phyloP scores from a whole-genome alignment of 2,797 vertebrate species.

The Scleropages formosus region DNA sequence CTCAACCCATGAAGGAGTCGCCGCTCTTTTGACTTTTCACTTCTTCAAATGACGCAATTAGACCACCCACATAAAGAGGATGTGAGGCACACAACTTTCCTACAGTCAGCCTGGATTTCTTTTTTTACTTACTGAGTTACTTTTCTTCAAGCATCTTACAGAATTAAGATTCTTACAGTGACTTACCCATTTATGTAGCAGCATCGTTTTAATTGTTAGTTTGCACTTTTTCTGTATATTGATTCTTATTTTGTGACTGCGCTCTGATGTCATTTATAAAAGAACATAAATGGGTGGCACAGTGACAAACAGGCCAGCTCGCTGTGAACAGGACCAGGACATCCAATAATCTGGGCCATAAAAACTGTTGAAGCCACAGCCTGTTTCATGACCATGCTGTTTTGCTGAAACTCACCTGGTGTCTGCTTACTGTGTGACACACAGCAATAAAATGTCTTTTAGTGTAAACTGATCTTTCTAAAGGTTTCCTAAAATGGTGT shows the following conservation, averaged over 20 bases:
- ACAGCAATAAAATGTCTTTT: neutral
- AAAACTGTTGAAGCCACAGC: neutral
- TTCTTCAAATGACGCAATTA: slow-evolving; percentile 6
- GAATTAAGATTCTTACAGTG: no score
- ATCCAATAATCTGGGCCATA: neutral
- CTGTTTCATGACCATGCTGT: neutral
- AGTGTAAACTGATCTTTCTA: neutral
- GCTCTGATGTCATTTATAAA: no score
- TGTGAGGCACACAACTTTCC: neutral
- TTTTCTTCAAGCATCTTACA: no score
- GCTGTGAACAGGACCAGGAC: neutral
- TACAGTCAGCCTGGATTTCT: neutral
- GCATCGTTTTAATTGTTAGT: no score
- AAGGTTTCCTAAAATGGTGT: neutral
- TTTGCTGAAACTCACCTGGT: neutral
- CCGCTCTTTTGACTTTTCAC: no score
- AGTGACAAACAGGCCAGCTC: neutral
- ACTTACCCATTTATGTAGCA: no score
- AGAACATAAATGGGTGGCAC: neutral
- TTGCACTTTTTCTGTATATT: no score
- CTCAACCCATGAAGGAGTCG: neutral
- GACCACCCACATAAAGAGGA: neutral
- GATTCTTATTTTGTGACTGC: no score
- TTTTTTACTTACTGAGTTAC: neutral
- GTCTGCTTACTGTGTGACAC: neutral